phyloP scores from a whole-genome alignment of 2,888 invertebrate genomes.

The Hypena proboscidalis region DNA sequence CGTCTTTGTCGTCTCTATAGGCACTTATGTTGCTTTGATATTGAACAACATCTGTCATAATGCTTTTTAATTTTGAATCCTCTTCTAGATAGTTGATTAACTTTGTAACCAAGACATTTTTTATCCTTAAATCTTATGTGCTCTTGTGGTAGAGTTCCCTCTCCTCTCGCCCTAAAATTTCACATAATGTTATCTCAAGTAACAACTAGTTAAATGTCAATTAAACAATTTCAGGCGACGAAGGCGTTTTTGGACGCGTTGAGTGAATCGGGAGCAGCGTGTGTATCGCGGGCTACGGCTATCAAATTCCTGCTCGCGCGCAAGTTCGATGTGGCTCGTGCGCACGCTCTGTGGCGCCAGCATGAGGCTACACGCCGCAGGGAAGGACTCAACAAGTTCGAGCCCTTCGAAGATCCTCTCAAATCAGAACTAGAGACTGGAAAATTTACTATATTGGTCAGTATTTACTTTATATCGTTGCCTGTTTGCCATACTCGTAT shows the following conservation, averaged over 20 bases:
- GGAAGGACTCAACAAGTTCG: constrained; percentile 94
- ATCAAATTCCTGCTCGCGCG: constrained; percentile 96
- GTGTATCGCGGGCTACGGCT: constrained; percentile 94
- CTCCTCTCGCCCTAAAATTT: too few species aligned
- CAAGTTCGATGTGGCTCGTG: constrained; percentile 96
- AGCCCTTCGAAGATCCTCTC: constrained; percentile 93
- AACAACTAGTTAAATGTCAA: too few species aligned
- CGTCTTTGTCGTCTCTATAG: too few species aligned
- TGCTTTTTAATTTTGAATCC: too few species aligned
- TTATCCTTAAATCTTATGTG: too few species aligned
- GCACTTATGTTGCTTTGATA: too few species aligned
- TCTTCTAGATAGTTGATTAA: too few species aligned
- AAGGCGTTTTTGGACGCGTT: constrained; percentile 92
- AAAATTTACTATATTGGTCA: constrained; percentile 97
- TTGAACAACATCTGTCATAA: too few species aligned
- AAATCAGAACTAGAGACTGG: constrained; percentile 95
- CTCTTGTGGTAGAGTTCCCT: too few species aligned
- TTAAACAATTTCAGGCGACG: constrained; percentile 87
- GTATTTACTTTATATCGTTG: constrained; percentile 49
- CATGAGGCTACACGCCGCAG: constrained; percentile 95
- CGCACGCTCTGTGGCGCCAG: constrained; percentile 95
- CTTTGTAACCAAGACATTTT: too few species aligned
- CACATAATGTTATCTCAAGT: too few species aligned
- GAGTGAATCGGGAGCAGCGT: constrained; percentile 82
- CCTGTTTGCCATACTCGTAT: too few species aligned